A percentile compares a stretch with the other conserved stretches of the same genome.
phyloP scores from a whole-genome alignment of 2,113 vertebrate genomes.

The Marmota monax region DNA sequence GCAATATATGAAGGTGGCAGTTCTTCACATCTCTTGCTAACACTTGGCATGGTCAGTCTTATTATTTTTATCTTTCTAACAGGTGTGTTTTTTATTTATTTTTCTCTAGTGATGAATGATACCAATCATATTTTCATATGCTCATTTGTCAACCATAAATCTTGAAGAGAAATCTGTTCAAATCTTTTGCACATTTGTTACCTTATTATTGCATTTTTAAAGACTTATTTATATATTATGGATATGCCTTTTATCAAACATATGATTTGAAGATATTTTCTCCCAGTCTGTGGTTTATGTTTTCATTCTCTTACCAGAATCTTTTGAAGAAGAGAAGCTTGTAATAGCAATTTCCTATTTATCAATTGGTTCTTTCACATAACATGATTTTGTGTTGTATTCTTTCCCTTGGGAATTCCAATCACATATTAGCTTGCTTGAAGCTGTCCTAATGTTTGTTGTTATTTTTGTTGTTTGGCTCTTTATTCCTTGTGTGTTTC shows the following conservation, averaged over 20 bases:
- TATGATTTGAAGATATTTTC: conserved; percentile 8
- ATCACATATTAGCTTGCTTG: background rate
- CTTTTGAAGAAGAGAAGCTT: conserved; percentile 1
- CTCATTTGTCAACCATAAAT: background rate
- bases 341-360: background rate
- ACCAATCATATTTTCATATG: background rate
- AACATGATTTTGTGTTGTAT: background rate
- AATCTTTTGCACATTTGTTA: background rate
- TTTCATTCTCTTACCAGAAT: background rate
- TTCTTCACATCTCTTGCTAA: background rate
- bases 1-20: background rate
- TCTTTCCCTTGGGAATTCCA: background rate
- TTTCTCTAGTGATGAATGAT: background rate
- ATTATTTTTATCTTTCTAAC: background rate
- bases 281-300: background rate
- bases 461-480: background rate
- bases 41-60: background rate
- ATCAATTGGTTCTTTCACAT: background rate
- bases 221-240: conserved; percentile 24
- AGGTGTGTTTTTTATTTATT: background rate
- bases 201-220: background rate
- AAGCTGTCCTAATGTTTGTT: background rate
- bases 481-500: conserved; percentile 1
- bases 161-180: background rate
- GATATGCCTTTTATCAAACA: background rate